phyloP scores from a whole-genome alignment of 2,113 vertebrate species.

The Martes martes region DNA sequence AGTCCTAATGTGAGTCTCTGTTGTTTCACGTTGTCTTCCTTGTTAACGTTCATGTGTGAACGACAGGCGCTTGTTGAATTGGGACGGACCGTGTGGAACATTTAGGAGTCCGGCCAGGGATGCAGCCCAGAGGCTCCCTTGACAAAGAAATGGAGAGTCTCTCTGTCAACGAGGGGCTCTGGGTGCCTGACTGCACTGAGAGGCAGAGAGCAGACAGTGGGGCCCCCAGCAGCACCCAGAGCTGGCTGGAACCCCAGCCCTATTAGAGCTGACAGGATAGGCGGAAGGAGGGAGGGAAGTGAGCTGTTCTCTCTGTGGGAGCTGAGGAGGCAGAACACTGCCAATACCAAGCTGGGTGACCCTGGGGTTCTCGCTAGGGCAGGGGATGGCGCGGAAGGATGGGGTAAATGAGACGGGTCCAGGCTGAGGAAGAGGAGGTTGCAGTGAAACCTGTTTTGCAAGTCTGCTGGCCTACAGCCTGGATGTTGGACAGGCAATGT shows the following conservation, averaged over 20 bases:
- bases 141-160: neutral
- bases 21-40: neutral
- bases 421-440: neutral
- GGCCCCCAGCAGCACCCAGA: neutral
- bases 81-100: accelerated
- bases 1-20: neutral
- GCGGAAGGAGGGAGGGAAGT: no score
- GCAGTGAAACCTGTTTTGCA: neutral
- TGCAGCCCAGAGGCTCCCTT: neutral
- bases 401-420: neutral
- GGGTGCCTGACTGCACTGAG: neutral
- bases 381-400: neutral
- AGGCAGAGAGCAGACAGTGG: neutral
- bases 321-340: no score
- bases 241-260: neutral
- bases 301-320: neutral
- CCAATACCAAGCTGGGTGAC: accelerated
- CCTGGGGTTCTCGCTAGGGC: neutral
- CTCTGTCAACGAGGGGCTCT: neutral
- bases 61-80: neutral
- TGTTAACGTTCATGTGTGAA: neutral
- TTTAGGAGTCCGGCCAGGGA: neutral
- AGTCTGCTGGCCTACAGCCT: neutral
- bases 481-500: neutral
- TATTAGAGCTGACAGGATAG: neutral